These are phyloP conservation scores for Scaptomyza polygonia DNA, from an alignment of 2,888 invertebrate genomes.

Conservation along the genomic window DNA sequence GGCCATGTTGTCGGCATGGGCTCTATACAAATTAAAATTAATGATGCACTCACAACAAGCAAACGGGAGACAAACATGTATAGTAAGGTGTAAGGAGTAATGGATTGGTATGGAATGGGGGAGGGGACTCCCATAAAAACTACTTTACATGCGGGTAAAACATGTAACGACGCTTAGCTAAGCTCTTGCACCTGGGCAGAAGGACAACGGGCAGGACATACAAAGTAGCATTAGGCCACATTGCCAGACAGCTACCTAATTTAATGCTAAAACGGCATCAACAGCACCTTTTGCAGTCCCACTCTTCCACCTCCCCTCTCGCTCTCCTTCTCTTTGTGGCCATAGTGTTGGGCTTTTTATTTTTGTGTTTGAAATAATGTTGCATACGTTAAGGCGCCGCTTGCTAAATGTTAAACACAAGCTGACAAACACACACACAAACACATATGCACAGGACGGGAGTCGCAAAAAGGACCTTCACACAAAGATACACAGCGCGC, in stretches of 20 bases:
- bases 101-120: background rate
- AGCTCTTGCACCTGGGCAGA: constrained; percentile 68
- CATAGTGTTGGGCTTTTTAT: constrained; percentile 64
- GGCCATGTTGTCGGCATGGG: constrained; percentile 65
- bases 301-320: background rate
- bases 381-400: constrained; percentile 72
- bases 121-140: constrained; percentile 65
- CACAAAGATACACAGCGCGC: constrained; percentile 49
- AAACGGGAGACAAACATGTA: constrained; percentile 33
- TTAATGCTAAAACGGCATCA: constrained; percentile 69
- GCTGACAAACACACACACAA: constrained; percentile 16
- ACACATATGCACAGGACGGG: constrained; percentile 5
- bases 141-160: constrained; percentile 75
- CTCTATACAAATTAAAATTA: constrained; percentile 78
- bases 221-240: constrained; percentile 16
- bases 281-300: constrained; percentile 6
- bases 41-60: constrained; percentile 76
- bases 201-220: constrained; percentile 37
- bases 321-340: constrained; percentile 16
- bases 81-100: background rate
- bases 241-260: constrained; percentile 63
- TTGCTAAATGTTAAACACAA: constrained; percentile 68
- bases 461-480: constrained; percentile 14
- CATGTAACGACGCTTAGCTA: constrained; percentile 61
- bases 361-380: constrained; percentile 67